A percentile compares a stretch with the other conserved stretches of the same genome.
These are phyloP conservation scores for Cotesia vestalis DNA, from an alignment of 1,140 invertebrate species.

Conservation along the genomic window DNA sequence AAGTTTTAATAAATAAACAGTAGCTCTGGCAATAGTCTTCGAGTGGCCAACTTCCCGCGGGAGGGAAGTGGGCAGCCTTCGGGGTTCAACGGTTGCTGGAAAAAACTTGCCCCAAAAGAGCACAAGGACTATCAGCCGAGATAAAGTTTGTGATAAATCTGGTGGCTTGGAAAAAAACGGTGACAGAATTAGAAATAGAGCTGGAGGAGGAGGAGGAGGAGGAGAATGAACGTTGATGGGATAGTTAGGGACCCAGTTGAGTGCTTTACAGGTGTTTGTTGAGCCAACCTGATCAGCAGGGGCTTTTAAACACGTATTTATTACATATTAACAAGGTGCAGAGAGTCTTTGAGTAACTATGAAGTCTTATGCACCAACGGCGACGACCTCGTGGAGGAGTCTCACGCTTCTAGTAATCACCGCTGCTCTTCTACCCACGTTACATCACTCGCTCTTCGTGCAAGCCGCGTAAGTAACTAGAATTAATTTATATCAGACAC, in stretches of 20 bases:
- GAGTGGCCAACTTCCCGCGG: conserved; percentile 28
- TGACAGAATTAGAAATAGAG: conserved; percentile 13
- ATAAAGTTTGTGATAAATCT: too few species aligned
- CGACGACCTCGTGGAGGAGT: conserved; percentile 49
- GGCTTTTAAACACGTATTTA: too few species aligned
- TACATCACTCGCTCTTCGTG: conserved; percentile 62
- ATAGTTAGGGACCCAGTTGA: too few species aligned
- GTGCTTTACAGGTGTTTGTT: not conserved
- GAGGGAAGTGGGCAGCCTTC: conserved; percentile 28
- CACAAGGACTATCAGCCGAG: not conserved
- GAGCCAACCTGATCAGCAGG: not conserved
- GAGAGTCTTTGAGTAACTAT: conserved; percentile 47
- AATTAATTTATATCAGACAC: not conserved
- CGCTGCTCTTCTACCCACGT: conserved; percentile 62
- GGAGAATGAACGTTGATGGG: conserved; percentile 16
- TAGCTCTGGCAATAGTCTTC: conserved; percentile 36
- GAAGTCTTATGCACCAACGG: conserved; percentile 58
- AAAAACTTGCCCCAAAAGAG: too few species aligned
- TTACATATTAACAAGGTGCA: not conserved
- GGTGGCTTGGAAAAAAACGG: too few species aligned
- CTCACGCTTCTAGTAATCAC: conserved; percentile 63
- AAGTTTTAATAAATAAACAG: conserved; percentile 26
- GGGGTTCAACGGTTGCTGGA: conserved; percentile 16
- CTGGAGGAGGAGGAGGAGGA: not conserved
- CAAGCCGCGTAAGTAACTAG: conserved; percentile 62